Percentiles rank a stretch among this genome's conserved stretches.
These are phyloP conservation scores for Nannobrachium achirus DNA, from an alignment of 2,113 vertebrate species.

Conservation along the genomic window DNA sequence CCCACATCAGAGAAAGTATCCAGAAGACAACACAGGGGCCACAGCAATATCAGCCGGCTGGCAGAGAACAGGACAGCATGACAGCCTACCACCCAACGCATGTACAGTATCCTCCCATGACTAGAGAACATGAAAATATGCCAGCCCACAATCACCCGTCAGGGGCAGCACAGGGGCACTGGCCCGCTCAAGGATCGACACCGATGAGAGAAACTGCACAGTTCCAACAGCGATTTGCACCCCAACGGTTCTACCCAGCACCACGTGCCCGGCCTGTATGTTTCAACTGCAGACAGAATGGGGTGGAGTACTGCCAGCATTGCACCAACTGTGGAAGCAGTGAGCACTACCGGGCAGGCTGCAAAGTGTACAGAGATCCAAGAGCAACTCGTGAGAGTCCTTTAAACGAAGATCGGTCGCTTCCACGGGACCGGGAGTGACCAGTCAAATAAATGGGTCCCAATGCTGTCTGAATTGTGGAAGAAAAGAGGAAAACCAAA, in stretches of 20 bases:
- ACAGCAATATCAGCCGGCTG: not conserved
- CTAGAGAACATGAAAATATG: not conserved
- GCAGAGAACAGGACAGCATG: not conserved
- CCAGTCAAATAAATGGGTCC: not conserved
- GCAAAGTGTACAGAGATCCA: not conserved
- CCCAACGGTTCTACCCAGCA: constrained; percentile 5
- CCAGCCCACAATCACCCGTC: not conserved
- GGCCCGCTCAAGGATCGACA: not conserved
- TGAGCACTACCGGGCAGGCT: constrained; percentile 21
- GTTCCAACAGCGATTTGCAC: constrained; percentile 17
- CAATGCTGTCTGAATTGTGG: not conserved
- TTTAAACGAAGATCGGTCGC: constrained; percentile 32
- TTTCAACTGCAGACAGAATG: constrained; percentile 4
- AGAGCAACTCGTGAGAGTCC: not conserved
- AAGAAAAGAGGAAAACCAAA: not conserved
- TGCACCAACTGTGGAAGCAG: constrained; percentile 19
- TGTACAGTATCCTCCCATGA: not conserved
- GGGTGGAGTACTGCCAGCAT: not conserved
- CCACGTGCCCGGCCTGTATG: constrained; percentile 6
- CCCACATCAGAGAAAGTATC: constrained; percentile 21
- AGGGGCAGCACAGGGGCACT: not conserved
- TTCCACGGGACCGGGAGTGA: constrained; percentile 16
- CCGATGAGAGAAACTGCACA: not conserved
- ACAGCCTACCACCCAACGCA: not conserved
- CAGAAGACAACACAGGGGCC: not conserved